Evolutionary conservation across 1,140 invertebrate species (phyloP), one percentile per base, ranked within the genome.

Genomic region (Bombus vancouverensis): DNA sequence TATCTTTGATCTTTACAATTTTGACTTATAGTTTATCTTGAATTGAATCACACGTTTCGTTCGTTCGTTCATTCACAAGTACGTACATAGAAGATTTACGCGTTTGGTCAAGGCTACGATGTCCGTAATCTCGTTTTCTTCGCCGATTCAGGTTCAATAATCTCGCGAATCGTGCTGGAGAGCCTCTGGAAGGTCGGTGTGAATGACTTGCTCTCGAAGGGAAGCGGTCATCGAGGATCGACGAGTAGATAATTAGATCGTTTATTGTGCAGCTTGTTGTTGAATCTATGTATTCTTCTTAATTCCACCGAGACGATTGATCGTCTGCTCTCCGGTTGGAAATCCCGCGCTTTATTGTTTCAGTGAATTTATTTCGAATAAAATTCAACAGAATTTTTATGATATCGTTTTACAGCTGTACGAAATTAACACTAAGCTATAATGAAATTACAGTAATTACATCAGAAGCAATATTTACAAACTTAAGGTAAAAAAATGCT

Each of bases 221-320:
- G 70, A 72, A 72, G 28, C 70, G 70, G 22, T 72, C 39, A 72
- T 72, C 70, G 70, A 72, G 70, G 70, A n/a, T 72, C 70, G 37
- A 72, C 70, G 70, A 72, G 70, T 13, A n/a, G 70, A 72, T 72
- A 72, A 72, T 42, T 72, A 72, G 70, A 28, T 39, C 37, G 28
- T 72, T 72, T 72, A 72, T 42, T 39, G 39, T 42, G 28, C 28
- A 42, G 25, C 70, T 39, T 42, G 39, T 22, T 39, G 34, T 72
- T 13, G 25, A 42, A 39, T 42, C 25, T 72, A 18, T 42, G 39
- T 72, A n/a, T 72, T 42, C 39, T 28, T 12, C 39, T 72, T 72
- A 72, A 72, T 72, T 42, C 34, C 1, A 39, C 2, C 66, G 39
- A n/a, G 37, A 70, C 25, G 22, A 28, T 28, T 71, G 47, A 53